Conservation (phyloP, 2,113 vertebrate genomes). For the Haplochromis vanheusdeni region DNA sequence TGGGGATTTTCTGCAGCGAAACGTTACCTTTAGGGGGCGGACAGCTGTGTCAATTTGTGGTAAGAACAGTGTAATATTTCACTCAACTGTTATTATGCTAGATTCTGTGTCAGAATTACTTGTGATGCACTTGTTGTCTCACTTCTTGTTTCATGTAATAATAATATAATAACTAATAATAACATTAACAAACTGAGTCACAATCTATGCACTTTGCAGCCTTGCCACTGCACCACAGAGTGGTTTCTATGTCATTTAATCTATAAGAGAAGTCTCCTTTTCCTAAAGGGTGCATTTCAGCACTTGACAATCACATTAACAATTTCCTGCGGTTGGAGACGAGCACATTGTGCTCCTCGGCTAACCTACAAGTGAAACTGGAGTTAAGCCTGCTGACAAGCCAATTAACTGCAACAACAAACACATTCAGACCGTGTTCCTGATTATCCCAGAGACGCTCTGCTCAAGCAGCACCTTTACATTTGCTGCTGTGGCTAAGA, state of each 20-base stretch:
- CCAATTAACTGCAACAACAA: constrained; percentile 57
- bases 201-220: background rate
- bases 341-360: background rate
- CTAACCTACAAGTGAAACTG: constrained; percentile 18
- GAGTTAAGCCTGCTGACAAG: constrained; percentile 51
- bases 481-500: background rate
- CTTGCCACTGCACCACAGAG: background rate
- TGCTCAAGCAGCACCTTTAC: background rate
- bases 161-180: background rate
- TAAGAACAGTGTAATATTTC: constrained; percentile 24
- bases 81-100: background rate
- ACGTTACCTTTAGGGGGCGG: constrained; percentile 41
- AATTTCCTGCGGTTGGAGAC: background rate
- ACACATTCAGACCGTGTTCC: constrained; percentile 22
- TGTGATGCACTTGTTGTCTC: background rate
- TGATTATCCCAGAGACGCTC: constrained; percentile 14
- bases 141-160: background rate
- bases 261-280: background rate
- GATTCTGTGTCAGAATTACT: background rate
- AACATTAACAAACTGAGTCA: background rate
- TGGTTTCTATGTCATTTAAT: background rate
- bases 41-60: constrained; percentile 25
- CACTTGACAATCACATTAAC: background rate
- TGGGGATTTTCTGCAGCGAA: constrained; percentile 45
- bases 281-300: background rate